Base-by-base conservation (phyloP, 2,888 invertebrate genomes). In the Cephus pygmeus region DNA sequence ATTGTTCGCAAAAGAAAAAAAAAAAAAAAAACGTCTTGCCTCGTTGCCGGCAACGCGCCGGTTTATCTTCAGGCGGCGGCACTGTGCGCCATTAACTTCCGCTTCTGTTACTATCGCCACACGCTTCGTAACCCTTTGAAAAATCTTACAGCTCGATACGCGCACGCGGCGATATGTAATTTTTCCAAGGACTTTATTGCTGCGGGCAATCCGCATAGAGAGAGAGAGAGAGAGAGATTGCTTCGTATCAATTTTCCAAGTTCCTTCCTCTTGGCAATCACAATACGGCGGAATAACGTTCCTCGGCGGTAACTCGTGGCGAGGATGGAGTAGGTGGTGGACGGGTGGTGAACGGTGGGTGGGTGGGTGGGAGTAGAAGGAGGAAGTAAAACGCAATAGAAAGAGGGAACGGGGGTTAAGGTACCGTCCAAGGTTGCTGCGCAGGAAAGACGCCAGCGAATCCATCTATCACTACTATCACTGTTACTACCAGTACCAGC, bases 391-490 rank as follows among this genome's bases (percentile, higher is more conserved):
- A 56, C 23, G 56, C 56, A 56, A 23, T 56, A 56, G 56, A 56
- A 56, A 56, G 56, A 56, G n/a, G 74, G 35, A 31, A 30, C 74
- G 34, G 74, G 74, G 74, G 74, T 36, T 31, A 35, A 74, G 36
- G 34, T 12, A 23, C 74, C n/a, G 74, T 34, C n/a, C 34, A 74
- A 74, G 74, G 74, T 74, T 74, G 74, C 74, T 34, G 34, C 15
- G 34, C 34, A n/a, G n/a, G 35, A 74, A 35, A 74, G 36, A 74
- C 34, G 31, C 36, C 34, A 34, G 35, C 4, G 74, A 74, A 36
- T 34, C 12, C 34, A 34, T 74, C 74, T 74, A 31, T n/a, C 56
- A 56, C 56, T 23, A 23, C 56, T 23, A 56, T 56, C 23, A 1
- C 56, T 56, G 9, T 56, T 56, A 56, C 56, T 23, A 23, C 9